Evolutionary conservation across 2,113 vertebrate species (phyloP), one percentile per base, ranked within the genome.

Genomic region (Ploceus nigricollis): DNA sequence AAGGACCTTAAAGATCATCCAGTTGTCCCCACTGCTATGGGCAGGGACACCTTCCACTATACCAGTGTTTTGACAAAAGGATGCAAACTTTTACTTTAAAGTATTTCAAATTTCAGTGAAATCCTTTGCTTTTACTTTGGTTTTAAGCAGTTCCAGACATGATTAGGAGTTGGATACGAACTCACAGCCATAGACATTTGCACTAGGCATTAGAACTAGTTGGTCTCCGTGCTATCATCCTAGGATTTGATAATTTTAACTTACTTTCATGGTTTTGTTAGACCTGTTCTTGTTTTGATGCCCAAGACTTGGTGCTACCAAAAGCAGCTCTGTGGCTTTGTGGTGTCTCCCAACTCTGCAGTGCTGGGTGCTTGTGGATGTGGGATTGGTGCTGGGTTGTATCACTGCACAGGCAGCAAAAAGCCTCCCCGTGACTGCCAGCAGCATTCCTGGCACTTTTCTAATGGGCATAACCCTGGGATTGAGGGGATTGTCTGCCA

Each of bases 351-450:
- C 2, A 10, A 3, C 15, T 28, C 19, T 19, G 35, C 48, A 7
- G 58, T 11, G 27, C 64, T 1, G 5, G 20, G 13, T 11, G 54
- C 11, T 22, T 13, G 33, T 4, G 11, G 16, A 0, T 61, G 20
- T 18, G 3, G 73, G 19, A 44, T 20, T 11, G 33, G 37, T 51
- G 81, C 50, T 30, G 44, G 27, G 21, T 44, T 76, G 30, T 33
- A 6, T 28, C 39, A 2, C 45, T 37, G 57, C 68, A 25, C 5
- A 7, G 45, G 50, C 66, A 65, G 79, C 50, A 24, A 25, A 31
- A 25, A 27, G 23, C 3, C 15, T 14, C 19, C 31, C 14, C 0
- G 0, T 9, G 25, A 7, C 30, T 30, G 24, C 58, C 69, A 51
- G 57, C 57, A 47, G 45, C 48, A 30, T 45, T 33, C 24, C 60